A percentile compares a stretch with the other conserved stretches of the same genome.
These are phyloP conservation scores for Vanessa cardui DNA, from an alignment of 2,888 invertebrate genomes.

Conservation along the genomic window DNA sequence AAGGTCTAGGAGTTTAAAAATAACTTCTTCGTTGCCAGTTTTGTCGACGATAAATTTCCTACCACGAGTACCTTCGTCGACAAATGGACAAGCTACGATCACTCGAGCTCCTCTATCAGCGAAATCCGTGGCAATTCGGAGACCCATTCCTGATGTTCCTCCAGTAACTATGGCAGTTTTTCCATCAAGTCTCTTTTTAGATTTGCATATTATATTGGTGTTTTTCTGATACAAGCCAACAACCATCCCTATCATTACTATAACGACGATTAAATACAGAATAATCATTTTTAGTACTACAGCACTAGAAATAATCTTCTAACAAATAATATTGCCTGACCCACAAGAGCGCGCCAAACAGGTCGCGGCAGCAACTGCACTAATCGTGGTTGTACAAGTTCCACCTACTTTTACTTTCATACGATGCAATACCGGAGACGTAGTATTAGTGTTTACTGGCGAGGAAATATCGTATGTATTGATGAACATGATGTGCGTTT, in stretches of 20 bases:
- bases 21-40: constrained; percentile 86
- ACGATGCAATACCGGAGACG: constrained; percentile 46
- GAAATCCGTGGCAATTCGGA: constrained; percentile 68
- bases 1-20: constrained; percentile 88
- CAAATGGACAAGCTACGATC: constrained; percentile 70
- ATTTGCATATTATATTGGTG: constrained; percentile 69
- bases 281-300: constrained; percentile 18
- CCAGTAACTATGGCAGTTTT: constrained; percentile 70
- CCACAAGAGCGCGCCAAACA: constrained; percentile 26
- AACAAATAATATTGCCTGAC: not conserved
- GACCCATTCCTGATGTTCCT: constrained; percentile 71
- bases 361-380: constrained; percentile 20
- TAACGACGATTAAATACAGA: constrained; percentile 25
- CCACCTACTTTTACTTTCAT: constrained; percentile 39
- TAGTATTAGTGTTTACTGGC: constrained; percentile 16
- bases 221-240: constrained; percentile 70
- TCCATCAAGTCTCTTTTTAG: constrained; percentile 65
- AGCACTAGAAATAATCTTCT: not conserved
- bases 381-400: constrained; percentile 5
- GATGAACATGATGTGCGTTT: not conserved
- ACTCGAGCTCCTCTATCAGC: constrained; percentile 70
- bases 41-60: constrained; percentile 85
- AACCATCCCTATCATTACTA: constrained; percentile 39
- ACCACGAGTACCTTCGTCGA: constrained; percentile 63
- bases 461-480: not conserved